Percentiles rank a stretch among this genome's conserved stretches.
Evolutionary conservation across 2,113 vertebrate species (phyloP).

Genomic region (Pollachius pollachius): DNA sequence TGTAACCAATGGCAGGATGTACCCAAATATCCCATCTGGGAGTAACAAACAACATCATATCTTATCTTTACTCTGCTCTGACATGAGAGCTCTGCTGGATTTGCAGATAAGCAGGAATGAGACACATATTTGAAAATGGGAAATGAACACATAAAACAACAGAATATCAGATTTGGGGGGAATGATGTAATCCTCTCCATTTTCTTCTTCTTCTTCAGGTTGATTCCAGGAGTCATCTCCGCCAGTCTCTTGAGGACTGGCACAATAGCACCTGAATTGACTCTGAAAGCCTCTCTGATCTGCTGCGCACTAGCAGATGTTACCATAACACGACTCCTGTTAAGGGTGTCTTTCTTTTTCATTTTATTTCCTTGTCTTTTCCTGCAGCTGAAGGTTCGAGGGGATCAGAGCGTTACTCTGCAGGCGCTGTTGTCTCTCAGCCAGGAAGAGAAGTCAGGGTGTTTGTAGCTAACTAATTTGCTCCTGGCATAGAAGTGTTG

Average conservation of each 20-base stretch:
- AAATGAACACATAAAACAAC: neutral
- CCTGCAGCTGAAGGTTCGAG: constrained; percentile 6
- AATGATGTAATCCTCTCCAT: neutral
- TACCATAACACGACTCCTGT: neutral
- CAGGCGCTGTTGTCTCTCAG: neutral
- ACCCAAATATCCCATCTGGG: too few relatives aligned
- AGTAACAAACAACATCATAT: too few relatives aligned
- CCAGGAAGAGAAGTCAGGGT: neutral
- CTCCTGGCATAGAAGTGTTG: constrained; percentile 21
- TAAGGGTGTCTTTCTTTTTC: neutral
- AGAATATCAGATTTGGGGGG: constrained; percentile 8
- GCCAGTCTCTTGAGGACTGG: neutral
- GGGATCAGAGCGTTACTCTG: neutral
- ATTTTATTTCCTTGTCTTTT: neutral
- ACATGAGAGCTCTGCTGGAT: too few relatives aligned
- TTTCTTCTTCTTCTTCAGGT: neutral
- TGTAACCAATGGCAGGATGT: too few relatives aligned
- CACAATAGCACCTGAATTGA: neutral
- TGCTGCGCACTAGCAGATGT: neutral
- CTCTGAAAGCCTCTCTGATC: constrained; percentile 1
- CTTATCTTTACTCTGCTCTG: too few relatives aligned
- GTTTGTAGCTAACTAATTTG: neutral
- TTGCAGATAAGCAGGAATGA: too few relatives aligned
- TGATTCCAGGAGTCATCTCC: neutral
- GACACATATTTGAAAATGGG: too few relatives aligned